phyloP scores from a whole-genome alignment of 2,113 vertebrate species.

The Hippocampus barbouri region DNA sequence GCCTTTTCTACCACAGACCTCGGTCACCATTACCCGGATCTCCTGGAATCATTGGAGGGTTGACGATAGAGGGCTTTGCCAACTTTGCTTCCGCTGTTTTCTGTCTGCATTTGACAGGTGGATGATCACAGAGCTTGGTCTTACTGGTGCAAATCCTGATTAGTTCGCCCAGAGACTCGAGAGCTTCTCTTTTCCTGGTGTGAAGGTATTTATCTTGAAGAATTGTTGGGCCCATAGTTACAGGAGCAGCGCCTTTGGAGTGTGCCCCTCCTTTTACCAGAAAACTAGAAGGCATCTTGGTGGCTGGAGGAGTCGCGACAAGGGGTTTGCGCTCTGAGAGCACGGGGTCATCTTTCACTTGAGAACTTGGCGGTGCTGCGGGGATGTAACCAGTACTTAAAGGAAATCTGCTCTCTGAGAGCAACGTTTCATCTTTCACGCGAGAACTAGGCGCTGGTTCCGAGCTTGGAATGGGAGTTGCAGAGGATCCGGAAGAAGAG shows the following conservation, averaged over 20 bases:
- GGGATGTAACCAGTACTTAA: background rate
- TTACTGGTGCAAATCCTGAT: background rate
- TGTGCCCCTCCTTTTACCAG: background rate
- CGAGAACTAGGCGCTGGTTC: background rate
- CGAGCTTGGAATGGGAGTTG: background rate
- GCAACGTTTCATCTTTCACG: background rate
- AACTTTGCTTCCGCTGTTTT: background rate
- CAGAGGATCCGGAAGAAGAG: background rate
- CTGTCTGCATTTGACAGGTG: background rate
- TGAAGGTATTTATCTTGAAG: background rate
- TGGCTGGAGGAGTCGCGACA: background rate
- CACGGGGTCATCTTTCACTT: background rate
- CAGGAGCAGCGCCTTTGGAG: background rate
- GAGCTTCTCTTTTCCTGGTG: slow-evolving; percentile 15
- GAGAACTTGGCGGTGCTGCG: background rate
- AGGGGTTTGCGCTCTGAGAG: background rate
- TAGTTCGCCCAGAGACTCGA: background rate
- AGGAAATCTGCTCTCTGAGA: background rate
- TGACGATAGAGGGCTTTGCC: background rate
- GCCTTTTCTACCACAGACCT: too few relatives aligned
- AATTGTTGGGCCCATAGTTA: background rate
- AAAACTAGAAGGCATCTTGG: background rate
- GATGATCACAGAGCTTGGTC: background rate
- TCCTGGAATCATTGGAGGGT: background rate
- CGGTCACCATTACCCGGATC: background rate